A percentile compares a stretch with the other conserved stretches of the same genome.
Conservation (phyloP, 2,797 vertebrate genomes). For the Scolopax bukidnonensis region DNA sequence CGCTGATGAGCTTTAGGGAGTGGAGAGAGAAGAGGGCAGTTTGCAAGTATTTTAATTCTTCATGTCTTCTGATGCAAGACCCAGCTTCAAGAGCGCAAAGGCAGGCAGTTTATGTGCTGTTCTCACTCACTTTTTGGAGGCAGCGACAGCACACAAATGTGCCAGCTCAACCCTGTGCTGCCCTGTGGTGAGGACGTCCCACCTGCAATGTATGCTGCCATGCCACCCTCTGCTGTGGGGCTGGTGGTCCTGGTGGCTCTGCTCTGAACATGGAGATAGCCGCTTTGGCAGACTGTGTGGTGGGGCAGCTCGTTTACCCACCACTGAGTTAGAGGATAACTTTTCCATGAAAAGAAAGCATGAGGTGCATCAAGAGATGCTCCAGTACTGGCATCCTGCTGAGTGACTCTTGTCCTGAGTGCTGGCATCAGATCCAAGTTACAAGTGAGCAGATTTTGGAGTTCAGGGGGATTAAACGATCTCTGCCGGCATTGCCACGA, state of each 20-base stretch:
- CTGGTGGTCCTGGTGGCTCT: neutral
- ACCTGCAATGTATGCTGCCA: rapidly evolving
- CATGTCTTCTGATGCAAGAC: neutral
- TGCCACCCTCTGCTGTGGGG: neutral
- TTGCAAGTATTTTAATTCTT: neutral
- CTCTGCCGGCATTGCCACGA: neutral
- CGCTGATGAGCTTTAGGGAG: neutral
- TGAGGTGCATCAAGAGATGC: neutral
- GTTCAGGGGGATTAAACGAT: neutral
- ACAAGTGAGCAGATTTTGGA: neutral
- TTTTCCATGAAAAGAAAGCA: rapidly evolving
- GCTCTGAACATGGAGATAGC: neutral
- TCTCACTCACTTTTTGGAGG: neutral
- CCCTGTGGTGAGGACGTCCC: rapidly evolving
- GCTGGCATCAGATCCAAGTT: neutral
- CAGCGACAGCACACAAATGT: neutral
- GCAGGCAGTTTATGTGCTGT: neutral
- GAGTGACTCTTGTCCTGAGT: neutral
- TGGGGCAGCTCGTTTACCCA: neutral
- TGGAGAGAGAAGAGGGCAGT: neutral
- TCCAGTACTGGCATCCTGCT: neutral
- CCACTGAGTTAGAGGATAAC: neutral
- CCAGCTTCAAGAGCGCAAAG: neutral
- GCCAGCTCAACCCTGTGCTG: neutral
- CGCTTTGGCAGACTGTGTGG: rapidly evolving